Conservation (phyloP, 2,113 vertebrate species). For the Ciconia boyciana region DNA sequence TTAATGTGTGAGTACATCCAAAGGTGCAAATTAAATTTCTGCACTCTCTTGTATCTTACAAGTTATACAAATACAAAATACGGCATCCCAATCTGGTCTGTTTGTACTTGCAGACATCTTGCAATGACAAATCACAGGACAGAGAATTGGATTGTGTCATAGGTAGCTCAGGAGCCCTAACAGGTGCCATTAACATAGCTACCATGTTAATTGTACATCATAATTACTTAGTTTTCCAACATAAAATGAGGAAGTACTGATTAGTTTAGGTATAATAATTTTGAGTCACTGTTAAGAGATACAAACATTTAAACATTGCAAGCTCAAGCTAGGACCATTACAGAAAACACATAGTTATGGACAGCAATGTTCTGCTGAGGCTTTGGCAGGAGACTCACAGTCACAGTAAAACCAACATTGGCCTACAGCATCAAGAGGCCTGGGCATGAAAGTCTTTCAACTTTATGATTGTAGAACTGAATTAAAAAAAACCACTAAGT, state of each 20-base stretch:
- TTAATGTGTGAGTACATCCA: background rate
- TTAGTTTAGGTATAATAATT: background rate
- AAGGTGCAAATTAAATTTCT: background rate
- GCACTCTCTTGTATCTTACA: fast-evolving
- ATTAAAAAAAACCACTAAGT: background rate
- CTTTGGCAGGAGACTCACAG: background rate
- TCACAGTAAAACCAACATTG: background rate
- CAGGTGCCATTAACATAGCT: no score
- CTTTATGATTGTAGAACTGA: background rate
- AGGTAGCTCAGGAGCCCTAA: background rate
- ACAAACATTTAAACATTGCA: background rate
- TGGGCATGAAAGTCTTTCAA: background rate
- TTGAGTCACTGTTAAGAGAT: background rate
- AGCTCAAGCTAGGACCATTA: background rate
- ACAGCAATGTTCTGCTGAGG: background rate
- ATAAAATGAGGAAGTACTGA: background rate
- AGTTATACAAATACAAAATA: background rate
- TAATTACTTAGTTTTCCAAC: background rate
- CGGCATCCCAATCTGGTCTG: background rate
- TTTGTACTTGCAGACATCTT: background rate
- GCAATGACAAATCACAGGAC: background rate
- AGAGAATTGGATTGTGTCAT: background rate
- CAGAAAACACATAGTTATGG: background rate
- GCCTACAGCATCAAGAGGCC: background rate
- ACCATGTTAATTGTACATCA: background rate